These are phyloP conservation scores for Embidobia sp. DNA, from an alignment of 2,888 invertebrate species.

Conservation along the genomic window DNA sequence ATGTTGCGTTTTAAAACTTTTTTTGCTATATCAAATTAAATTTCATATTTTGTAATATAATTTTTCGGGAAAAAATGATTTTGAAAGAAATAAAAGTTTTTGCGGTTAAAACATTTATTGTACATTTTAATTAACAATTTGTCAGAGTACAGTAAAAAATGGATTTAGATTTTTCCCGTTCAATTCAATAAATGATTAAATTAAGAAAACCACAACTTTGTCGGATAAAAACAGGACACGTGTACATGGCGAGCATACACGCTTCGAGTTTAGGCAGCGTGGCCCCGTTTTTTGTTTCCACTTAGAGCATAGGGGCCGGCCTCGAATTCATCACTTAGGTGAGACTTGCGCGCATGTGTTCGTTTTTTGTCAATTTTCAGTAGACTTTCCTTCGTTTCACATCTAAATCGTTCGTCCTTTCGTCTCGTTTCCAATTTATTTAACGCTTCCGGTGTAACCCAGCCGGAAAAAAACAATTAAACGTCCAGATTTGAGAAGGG, in stretches of 20 bases:
- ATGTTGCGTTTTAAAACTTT: no score
- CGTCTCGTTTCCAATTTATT: no score
- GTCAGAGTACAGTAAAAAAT: no score
- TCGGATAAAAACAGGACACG: slow-evolving; percentile 20
- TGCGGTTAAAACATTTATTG: no score
- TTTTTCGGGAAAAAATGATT: no score
- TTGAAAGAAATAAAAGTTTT: no score
- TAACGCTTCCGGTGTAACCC: background rate
- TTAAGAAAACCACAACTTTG: slow-evolving; percentile 5
- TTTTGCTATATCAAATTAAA: no score
- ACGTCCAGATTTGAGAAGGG: background rate
- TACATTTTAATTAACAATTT: no score
- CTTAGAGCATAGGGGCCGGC: slow-evolving; percentile 35
- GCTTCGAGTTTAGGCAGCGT: slow-evolving; percentile 13
- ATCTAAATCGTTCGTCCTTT: background rate
- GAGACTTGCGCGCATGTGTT: background rate
- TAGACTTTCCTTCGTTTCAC: slow-evolving; percentile 7
- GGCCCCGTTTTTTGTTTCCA: slow-evolving; percentile 52
- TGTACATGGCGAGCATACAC: slow-evolving; percentile 10
- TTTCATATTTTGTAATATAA: no score
- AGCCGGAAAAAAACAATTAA: background rate
- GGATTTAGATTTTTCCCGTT: no score
- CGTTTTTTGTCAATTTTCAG: slow-evolving; percentile 11
- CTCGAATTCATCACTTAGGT: slow-evolving; percentile 41
- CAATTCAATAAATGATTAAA: background rate